These are phyloP conservation scores for Phataginus tricuspis DNA, from an alignment of 2,797 vertebrate species.

Conservation along the genomic window DNA sequence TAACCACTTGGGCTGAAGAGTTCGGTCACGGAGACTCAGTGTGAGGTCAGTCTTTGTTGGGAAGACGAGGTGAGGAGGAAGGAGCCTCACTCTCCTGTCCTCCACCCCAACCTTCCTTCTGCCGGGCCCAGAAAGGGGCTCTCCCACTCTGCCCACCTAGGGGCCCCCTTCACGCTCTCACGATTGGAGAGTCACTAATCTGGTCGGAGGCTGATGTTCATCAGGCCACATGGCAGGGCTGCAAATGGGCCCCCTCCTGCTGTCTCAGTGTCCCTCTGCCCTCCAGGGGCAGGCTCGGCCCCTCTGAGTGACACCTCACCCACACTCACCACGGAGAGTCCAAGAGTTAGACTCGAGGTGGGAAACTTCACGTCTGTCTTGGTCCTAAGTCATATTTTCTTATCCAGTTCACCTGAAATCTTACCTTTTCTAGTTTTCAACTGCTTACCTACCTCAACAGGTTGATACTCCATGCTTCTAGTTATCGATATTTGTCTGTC, in stretches of 20 bases:
- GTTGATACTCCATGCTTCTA: neutral
- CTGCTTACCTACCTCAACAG: neutral
- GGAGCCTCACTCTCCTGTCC: neutral
- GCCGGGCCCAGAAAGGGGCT: neutral
- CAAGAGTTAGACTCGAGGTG: neutral
- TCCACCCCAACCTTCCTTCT: neutral
- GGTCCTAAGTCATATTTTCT: neutral
- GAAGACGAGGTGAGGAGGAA: neutral
- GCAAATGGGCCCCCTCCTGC: neutral
- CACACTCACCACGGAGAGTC: too few species aligned
- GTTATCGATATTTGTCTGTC: neutral
- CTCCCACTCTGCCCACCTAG: neutral
- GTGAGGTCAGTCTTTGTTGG: neutral
- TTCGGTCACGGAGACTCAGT: neutral
- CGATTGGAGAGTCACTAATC: neutral
- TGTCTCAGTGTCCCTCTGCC: neutral
- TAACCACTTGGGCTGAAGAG: neutral
- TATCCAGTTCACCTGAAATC: neutral
- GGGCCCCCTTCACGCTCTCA: neutral
- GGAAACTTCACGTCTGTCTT: neutral
- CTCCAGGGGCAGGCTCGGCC: accelerated
- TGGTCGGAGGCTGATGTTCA: neutral
- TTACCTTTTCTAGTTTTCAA: neutral
- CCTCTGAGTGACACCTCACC: neutral
- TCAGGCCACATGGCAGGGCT: neutral